Base-by-base conservation (phyloP, 2,113 vertebrate genomes). In the Pelvicachromis taeniatus region DNA sequence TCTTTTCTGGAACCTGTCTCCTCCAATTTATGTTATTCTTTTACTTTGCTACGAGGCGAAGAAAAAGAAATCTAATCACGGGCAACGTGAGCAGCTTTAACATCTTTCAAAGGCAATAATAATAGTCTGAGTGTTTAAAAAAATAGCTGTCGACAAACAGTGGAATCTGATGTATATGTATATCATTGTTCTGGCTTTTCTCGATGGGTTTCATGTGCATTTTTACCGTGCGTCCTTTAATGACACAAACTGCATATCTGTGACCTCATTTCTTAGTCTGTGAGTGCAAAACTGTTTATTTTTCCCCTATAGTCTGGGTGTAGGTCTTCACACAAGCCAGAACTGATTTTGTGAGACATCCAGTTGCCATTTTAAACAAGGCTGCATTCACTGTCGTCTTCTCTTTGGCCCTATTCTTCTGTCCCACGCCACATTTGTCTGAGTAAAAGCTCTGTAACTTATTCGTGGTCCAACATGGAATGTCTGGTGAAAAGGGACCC, bases 401-500 rank as follows among this genome's bases (percentile, higher is more conserved):
- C 26, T 33, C 16, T 56, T 78, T 52, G 31, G 19, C 7, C 81
- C 13, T n/a, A 23, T 23, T 73, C 68, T 33, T 77, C 35, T 52
- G 31, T 61, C 33, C 19, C 38, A 78, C 63, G 38, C 54, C 42
- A 75, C 77, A 54, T 87, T 84, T 9, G 31, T 85, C 78, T 78
- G 80, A 14, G 19, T 77, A 83, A 87, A 91, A 90, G 81, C 48
- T 82, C 80, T 80, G 65, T 45, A 59, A 82, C 23, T 54, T 84
- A 52, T 61, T 40, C 54, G 2, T 23, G 23, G 61, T 78, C 50
- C 82, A 85, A 79, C 85, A 82, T 80, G 52, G 19, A 7, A 33
- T 68, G 84, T 90, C 82, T 70, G 77, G 65, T 77, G 85, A 85
- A 90, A 91, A 75, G 65, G 59, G 82, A 88, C 84, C 77, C 31